Evolutionary conservation across 1,140 invertebrate species (phyloP).

Genomic region (Teleogryllus occipitalis): DNA sequence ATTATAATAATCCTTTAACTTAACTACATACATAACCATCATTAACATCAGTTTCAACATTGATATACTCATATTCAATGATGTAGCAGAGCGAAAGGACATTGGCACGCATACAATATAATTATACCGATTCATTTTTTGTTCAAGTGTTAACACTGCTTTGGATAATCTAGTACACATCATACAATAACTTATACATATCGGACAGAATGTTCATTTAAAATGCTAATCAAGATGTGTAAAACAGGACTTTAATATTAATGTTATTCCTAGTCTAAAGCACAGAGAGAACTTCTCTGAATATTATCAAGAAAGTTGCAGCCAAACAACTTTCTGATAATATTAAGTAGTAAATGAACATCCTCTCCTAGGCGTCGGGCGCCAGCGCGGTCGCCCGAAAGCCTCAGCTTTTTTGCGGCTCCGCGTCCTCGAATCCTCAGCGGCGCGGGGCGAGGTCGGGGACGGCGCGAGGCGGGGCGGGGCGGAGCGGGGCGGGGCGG

Average conservation of each 20-base stretch:
- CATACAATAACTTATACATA: neutral
- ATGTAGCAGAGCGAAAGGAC: neutral
- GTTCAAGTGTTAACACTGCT: neutral
- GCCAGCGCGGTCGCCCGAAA: too few relatives aligned
- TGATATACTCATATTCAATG: neutral
- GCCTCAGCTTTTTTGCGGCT: too few relatives aligned
- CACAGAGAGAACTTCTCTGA: neutral
- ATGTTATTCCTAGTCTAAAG: neutral
- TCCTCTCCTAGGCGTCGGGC: neutral
- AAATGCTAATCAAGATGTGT: neutral
- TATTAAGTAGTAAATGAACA: neutral
- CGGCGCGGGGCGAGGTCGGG: too few relatives aligned
- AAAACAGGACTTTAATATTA: neutral
- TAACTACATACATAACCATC: neutral
- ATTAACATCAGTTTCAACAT: neutral
- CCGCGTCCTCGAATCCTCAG: too few relatives aligned
- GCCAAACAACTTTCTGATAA: neutral
- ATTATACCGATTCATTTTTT: neutral
- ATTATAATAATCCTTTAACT: neutral
- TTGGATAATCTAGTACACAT: conserved; percentile 1
- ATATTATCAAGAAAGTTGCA: neutral
- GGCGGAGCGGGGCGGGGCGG: too few relatives aligned
- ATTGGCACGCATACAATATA: neutral
- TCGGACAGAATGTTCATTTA: neutral
- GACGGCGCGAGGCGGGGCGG: too few relatives aligned